Percentiles rank a stretch among this genome's conserved stretches.
Conservation (phyloP, 2,888 invertebrate species). For the Seladonia tumulorum region DNA sequence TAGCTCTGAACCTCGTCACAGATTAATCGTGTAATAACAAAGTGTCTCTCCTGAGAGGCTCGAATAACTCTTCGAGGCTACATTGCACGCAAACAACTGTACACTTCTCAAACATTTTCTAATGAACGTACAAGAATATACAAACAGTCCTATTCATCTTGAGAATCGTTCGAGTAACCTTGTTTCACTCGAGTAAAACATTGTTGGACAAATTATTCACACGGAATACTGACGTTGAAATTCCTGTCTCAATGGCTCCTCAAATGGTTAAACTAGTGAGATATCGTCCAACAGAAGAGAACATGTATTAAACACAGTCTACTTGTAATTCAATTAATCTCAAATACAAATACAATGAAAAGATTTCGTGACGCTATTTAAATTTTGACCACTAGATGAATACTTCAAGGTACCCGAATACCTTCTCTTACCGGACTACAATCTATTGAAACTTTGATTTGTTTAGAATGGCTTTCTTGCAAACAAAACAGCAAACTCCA, state of each 20-base stretch:
- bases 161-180: too few relatives aligned
- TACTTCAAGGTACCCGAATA: neutral
- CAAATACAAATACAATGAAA: neutral
- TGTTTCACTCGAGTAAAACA: neutral
- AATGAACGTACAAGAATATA: slow-evolving; percentile 1
- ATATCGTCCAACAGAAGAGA: neutral
- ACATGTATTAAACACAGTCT: neutral
- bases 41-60: neutral
- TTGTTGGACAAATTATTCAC: neutral
- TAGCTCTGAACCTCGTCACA: neutral
- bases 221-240: neutral
- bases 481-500: neutral
- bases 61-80: neutral
- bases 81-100: neutral
- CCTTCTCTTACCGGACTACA: neutral
- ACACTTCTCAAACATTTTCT: neutral
- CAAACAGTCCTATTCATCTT: neutral
- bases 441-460: neutral
- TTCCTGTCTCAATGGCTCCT: neutral
- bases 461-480: neutral
- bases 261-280: neutral
- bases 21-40: neutral
- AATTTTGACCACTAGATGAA: neutral
- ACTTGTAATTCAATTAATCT: neutral
- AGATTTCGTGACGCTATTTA: neutral